Evolutionary conservation across 2,888 invertebrate genomes (phyloP).

Genomic region (Dichetophora obliterata): DNA sequence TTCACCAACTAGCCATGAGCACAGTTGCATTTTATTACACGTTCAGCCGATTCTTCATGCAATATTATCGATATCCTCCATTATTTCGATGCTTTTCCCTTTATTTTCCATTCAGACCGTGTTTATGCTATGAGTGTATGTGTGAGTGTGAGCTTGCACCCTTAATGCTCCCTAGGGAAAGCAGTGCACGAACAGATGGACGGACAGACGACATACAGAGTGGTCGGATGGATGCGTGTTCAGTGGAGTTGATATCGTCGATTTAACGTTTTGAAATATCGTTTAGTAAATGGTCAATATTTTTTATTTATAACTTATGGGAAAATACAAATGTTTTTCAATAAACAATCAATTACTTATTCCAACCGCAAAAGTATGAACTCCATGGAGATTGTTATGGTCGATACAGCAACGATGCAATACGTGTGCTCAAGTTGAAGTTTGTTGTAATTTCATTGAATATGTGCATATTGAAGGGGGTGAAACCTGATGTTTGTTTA

Average conservation of each 20-base stretch:
- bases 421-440: background rate
- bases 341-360: slow-evolving; percentile 62
- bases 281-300: slow-evolving; percentile 46
- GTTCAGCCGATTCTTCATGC: slow-evolving; percentile 15
- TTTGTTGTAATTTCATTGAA: background rate
- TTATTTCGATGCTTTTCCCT: background rate
- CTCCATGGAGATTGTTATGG: background rate
- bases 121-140: background rate
- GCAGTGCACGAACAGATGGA: background rate
- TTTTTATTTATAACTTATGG: slow-evolving; percentile 41
- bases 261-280: slow-evolving; percentile 45
- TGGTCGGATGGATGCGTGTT: slow-evolving; percentile 21
- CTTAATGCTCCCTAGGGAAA: slow-evolving; percentile 16
- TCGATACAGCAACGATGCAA: background rate
- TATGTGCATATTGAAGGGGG: background rate
- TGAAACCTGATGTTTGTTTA: background rate
- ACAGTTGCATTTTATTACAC: slow-evolving; percentile 36
- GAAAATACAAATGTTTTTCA: slow-evolving; percentile 51
- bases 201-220: background rate
- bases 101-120: background rate
- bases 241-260: slow-evolving; percentile 23
- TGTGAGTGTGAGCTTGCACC: background rate
- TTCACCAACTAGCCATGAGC: slow-evolving; percentile 7
- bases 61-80: slow-evolving; percentile 12
- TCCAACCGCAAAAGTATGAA: slow-evolving; percentile 26